Evolutionary conservation across 1,140 invertebrate species (phyloP), one percentile per base, ranked within the genome.

Genomic region (Temnothorax curvispinosus): DNA sequence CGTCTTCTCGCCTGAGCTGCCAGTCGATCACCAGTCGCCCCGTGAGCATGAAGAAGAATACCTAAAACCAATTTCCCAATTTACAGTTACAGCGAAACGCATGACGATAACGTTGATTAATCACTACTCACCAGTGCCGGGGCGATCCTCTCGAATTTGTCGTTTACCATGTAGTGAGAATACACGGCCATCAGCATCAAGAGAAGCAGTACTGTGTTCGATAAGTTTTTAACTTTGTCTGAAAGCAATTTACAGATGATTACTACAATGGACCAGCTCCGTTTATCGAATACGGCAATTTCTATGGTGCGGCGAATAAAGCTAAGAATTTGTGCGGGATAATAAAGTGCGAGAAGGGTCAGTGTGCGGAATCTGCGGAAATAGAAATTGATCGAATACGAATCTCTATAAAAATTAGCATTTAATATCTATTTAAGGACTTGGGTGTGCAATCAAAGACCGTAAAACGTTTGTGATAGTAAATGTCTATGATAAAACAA

Each of bases 41-140:
- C 65, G 97, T 97, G n/a, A 99, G 95, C 97, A 99, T 98, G 91
- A 99, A 98, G 92, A 98, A 98, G 95, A 99, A 99, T 18, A 99
- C 96, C 96, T 96, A 91, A 75, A 88, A 89, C 41, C 54, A 35
- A 5, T 72, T 56, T 62, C 0, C 35, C 4, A 44, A 7, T 52
- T 69, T 13, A 60, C 11, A 74, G 4, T 7, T 52, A n/a, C 52
- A 9, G 32, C 15, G 2, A 15, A 71, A 82, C 15, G 6, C 27
- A n/a, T 11, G 13, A 27, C 15, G 18, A 44, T 18, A 52, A 81
- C 47, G 78, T 60, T 13, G 1, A 47, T 27, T 47, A 27, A 81
- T 13, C 11, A 91, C 93, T 93, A 91, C 93, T 93, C 92, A 96
- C 98, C 91, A 99, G 95, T 58, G 98, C 97, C 7, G 99, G 98